These are phyloP conservation scores for Cavia porcellus DNA, from an alignment of 2,113 vertebrate species.

Conservation along the genomic window DNA sequence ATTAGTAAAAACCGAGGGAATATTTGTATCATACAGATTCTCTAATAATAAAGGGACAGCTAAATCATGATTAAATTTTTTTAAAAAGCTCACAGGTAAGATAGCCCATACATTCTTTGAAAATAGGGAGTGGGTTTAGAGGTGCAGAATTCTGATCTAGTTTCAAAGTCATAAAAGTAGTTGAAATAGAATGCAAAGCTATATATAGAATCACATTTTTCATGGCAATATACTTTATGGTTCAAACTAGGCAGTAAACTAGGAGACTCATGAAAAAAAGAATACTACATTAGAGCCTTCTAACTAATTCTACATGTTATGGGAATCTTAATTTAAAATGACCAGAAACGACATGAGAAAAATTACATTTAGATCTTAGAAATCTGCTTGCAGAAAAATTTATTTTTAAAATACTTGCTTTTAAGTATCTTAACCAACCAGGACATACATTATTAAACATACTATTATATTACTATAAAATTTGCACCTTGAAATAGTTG, in stretches of 20 bases:
- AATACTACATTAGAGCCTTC: not conserved
- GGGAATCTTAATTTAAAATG: slow-evolving; percentile 41
- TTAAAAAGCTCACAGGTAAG: not conserved
- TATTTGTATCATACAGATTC: slow-evolving; percentile 71
- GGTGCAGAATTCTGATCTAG: slow-evolving; percentile 47
- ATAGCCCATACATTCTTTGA: slow-evolving; percentile 59
- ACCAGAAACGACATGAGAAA: slow-evolving; percentile 34
- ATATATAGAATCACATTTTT: slow-evolving; percentile 44
- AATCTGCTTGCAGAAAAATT: slow-evolving; percentile 28
- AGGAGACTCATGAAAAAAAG: slow-evolving; percentile 5
- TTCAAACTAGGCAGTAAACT: slow-evolving; percentile 49
- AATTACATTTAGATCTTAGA: slow-evolving; percentile 24
- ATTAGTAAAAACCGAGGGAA: slow-evolving; percentile 53
- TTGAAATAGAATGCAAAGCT: slow-evolving; percentile 59
- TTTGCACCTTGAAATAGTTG: not conserved
- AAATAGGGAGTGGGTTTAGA: not conserved
- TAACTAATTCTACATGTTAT: slow-evolving; percentile 50
- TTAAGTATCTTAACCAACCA: not conserved
- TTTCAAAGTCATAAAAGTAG: slow-evolving; percentile 81
- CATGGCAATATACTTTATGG: slow-evolving; percentile 58
- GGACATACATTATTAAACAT: not conserved
- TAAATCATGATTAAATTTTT: slow-evolving; percentile 51
- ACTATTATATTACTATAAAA: slow-evolving; percentile 3
- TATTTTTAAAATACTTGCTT: slow-evolving; percentile 44
- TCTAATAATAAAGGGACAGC: slow-evolving; percentile 78